These are phyloP conservation scores for Leptopilina drosophilae DNA, from an alignment of 2,888 invertebrate genomes.

Conservation along the genomic window DNA sequence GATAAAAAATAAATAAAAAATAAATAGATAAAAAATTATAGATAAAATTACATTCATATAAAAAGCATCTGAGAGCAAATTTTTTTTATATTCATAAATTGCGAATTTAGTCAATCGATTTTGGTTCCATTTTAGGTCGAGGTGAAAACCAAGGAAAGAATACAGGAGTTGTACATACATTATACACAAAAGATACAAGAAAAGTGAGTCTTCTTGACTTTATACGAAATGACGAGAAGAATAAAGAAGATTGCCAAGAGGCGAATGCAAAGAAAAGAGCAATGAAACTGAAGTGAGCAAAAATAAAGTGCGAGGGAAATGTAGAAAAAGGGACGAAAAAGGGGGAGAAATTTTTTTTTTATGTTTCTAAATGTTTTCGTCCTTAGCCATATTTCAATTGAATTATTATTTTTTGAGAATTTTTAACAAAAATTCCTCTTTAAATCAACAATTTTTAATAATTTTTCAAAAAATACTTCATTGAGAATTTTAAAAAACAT, in stretches of 20 bases:
- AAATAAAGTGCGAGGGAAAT: too few relatives aligned
- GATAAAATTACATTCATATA: neutral
- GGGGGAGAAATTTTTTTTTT: too few relatives aligned
- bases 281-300: neutral
- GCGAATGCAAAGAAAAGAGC: neutral
- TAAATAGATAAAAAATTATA: too few relatives aligned
- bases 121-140: neutral
- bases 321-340: too few relatives aligned
- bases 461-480: too few relatives aligned
- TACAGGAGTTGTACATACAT: neutral
- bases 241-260: constrained; percentile 8
- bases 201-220: neutral
- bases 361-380: too few relatives aligned
- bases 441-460: too few relatives aligned
- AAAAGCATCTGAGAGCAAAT: neutral
- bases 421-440: too few relatives aligned
- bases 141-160: constrained; percentile 15
- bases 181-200: neutral
- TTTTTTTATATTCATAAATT: neutral
- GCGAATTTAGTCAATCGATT: constrained; percentile 30
- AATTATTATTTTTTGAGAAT: too few relatives aligned
- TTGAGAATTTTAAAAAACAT: too few relatives aligned
- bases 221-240: neutral
- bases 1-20: too few relatives aligned
- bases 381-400: too few relatives aligned